Conservation (phyloP, 2,113 vertebrate genomes). For the Martes martes region DNA sequence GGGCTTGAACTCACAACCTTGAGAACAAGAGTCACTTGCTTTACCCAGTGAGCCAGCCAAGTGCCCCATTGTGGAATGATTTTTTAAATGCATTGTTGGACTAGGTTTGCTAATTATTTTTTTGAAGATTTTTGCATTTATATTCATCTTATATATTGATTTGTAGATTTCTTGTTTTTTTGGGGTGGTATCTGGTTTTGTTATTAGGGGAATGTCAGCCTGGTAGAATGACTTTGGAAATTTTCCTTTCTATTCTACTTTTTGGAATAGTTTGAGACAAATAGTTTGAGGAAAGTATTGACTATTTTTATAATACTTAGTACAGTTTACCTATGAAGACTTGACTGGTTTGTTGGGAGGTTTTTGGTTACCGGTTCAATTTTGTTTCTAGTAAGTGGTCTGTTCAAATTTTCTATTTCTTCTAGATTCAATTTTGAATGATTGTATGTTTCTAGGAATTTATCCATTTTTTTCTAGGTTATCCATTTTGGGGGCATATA, state of each 20-base stretch:
- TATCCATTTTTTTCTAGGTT: background rate
- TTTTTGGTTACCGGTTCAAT: background rate
- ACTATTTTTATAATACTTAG: background rate
- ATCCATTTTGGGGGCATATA: background rate
- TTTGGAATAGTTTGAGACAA: background rate
- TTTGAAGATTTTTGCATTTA: background rate
- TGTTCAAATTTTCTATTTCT: background rate
- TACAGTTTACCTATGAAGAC: background rate
- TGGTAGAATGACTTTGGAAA: background rate
- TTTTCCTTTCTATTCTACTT: background rate
- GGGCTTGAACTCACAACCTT: background rate
- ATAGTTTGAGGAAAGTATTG: background rate
- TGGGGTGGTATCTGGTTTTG: background rate
- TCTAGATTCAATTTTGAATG: background rate
- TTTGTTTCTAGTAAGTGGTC: background rate
- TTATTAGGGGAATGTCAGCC: background rate
- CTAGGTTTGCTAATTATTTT: background rate
- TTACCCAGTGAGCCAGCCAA: background rate
- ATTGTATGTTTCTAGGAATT: background rate
- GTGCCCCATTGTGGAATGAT: background rate
- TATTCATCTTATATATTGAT: background rate
- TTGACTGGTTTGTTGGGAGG: background rate
- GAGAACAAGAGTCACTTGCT: background rate
- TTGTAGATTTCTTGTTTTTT: background rate
- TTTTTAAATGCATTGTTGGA: background rate